phyloP scores from a whole-genome alignment of 2,888 invertebrate species.

The Schizotus pectinicornis region DNA sequence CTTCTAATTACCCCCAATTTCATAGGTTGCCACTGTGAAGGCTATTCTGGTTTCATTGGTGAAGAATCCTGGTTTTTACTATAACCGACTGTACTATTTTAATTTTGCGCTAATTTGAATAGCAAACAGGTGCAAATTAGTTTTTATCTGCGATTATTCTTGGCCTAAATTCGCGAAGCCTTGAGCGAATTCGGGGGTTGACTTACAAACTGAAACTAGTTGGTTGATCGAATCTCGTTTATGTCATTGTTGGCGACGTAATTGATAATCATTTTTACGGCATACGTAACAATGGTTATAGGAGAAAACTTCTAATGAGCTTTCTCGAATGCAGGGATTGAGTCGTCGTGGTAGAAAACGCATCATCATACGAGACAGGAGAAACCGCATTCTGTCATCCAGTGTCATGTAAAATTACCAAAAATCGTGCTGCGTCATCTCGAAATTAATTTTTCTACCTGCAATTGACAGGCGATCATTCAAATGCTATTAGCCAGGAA shows the following conservation, averaged over 20 bases:
- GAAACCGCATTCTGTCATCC: constrained; percentile 25
- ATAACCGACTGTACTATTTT: background rate
- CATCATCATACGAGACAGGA: constrained; percentile 21
- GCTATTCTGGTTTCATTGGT: too few species aligned
- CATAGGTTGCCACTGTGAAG: too few species aligned
- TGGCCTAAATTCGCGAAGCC: too few species aligned
- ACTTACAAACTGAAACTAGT: too few species aligned
- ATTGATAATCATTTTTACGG: background rate
- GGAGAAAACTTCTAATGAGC: constrained; percentile 25
- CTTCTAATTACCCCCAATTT: too few species aligned
- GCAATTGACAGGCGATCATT: background rate
- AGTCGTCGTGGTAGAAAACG: constrained; percentile 14
- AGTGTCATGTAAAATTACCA: constrained; percentile 17
- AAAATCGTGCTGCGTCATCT: constrained; percentile 13
- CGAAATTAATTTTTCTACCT: constrained; percentile 14
- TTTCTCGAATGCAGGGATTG: constrained; percentile 25
- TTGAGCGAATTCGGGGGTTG: too few species aligned
- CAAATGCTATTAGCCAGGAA: background rate
- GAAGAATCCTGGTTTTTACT: too few species aligned
- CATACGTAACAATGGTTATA: constrained; percentile 15
- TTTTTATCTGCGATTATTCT: too few species aligned
- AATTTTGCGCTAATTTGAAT: background rate
- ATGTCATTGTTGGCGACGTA: background rate
- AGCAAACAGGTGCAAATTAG: too few species aligned
- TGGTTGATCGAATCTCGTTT: background rate